Base-by-base conservation (phyloP, 2,888 invertebrate species). In the Hirtodrosophila duncani region DNA sequence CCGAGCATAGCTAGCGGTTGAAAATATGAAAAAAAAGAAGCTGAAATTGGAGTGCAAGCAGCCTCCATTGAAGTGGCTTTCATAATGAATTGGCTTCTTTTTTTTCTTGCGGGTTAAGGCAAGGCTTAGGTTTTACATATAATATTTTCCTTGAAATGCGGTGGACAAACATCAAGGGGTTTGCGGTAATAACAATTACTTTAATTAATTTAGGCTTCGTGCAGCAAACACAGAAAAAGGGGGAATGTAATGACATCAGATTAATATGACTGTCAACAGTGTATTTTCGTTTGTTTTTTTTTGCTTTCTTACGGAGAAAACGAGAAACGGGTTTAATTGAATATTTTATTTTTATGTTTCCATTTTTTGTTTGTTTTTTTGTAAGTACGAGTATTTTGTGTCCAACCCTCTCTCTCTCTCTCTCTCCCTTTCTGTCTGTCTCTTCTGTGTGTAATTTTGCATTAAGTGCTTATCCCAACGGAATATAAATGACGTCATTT, bases 401-500 rank as follows among this genome's bases (percentile, higher is more conserved):
- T 16, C 38, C n/a, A n/a, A n/a, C n/a, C n/a, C n/a, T n/a, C n/a
- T n/a, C n/a, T 6, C 4, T 24, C 20, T 30, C 13, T 17, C 33
- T 33, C 52, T 23, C 31, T 21, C 36, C 17, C 13, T 27, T 37
- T 30, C 29, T 43, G 24, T 18, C 27, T 26, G 38, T 20, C 17
- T 17, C 11, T 20, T 31, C 21, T 37, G 43, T 50, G 65, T 66
- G 78, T 69, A 74, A 75, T 68, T 77, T 58, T 63, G 63, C 74
- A 77, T 80, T 72, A 80, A 79, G 80, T 68, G 62, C 77, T 75
- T 80, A 75, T 80, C 74, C 80, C 55, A 63, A 33, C 60, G 62
- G 78, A 80, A 77, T 75, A 75, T 80, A 75, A 75, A 75, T 80
- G 75, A 72, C 66, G 69, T 77, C 68, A 71, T 75, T 75, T 75